These are phyloP conservation scores for Chelon labrosus DNA, from an alignment of 2,797 vertebrate genomes.

Conservation along the genomic window DNA sequence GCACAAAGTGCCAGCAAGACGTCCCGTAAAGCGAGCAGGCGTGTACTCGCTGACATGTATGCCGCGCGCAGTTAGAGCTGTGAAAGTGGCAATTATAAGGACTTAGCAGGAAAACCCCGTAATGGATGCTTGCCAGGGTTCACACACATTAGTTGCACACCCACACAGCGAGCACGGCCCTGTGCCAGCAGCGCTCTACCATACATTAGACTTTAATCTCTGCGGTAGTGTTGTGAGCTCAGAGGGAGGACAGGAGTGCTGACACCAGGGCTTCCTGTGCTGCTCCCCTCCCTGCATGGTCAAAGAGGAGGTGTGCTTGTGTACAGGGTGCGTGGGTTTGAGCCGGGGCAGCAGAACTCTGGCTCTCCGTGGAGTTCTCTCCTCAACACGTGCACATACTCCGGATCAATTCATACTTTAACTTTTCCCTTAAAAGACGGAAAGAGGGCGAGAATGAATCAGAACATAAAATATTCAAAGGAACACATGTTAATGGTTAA, in stretches of 20 bases:
- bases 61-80: slow-evolving; percentile 66
- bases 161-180: slow-evolving; percentile 17
- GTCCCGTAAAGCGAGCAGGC: background rate
- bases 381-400: slow-evolving; percentile 7
- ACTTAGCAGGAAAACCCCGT: slow-evolving; percentile 68
- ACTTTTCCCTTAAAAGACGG: background rate
- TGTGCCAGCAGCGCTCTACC: slow-evolving; percentile 69
- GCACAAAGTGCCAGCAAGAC: background rate
- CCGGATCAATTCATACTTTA: slow-evolving; percentile 21
- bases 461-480: slow-evolving; percentile 30
- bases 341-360: no score
- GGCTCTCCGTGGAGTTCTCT: background rate
- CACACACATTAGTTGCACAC: slow-evolving; percentile 11
- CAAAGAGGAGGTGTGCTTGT: slow-evolving; percentile 43
- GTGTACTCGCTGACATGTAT: slow-evolving; percentile 48
- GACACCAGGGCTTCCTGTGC: slow-evolving; percentile 74
- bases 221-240: slow-evolving; percentile 74
- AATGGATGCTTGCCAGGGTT: slow-evolving; percentile 68
- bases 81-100: slow-evolving; percentile 78
- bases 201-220: slow-evolving; percentile 84
- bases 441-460: slow-evolving; percentile 7
- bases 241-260: slow-evolving; percentile 80
- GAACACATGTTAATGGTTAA: slow-evolving; percentile 36
- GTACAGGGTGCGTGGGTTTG: slow-evolving; percentile 20
- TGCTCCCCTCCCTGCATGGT: slow-evolving; percentile 62